phyloP scores from a whole-genome alignment of 2,797 vertebrate genomes.

The Brachymystax lenok region DNA sequence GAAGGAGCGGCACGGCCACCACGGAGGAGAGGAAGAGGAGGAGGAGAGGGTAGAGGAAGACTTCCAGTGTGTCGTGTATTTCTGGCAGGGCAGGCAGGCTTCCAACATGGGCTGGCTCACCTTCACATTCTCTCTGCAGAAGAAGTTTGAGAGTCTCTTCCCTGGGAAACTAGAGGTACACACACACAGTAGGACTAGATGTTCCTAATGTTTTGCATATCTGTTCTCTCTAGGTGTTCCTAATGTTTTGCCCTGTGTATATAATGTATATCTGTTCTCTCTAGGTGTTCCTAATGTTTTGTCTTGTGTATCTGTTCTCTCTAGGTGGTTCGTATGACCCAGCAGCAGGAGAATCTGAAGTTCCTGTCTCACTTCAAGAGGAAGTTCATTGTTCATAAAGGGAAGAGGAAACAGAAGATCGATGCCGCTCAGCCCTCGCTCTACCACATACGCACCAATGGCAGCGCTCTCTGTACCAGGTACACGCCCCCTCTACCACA shows the following conservation, averaged over 20 bases:
- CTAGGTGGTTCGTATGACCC: slow-evolving; percentile 99
- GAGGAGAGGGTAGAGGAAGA: slow-evolving; percentile 95
- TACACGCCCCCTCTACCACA: slow-evolving; percentile 67
- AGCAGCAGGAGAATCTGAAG: slow-evolving; percentile 99
- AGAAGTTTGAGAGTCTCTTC: slow-evolving; percentile 97
- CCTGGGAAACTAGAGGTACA: slow-evolving; percentile 92
- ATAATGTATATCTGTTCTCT: too few relatives aligned
- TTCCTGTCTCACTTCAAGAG: slow-evolving; percentile 98
- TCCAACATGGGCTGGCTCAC: slow-evolving; percentile 99
- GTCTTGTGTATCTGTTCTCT: too few relatives aligned
- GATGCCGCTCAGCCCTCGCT: slow-evolving; percentile 89
- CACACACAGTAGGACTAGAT: not conserved
- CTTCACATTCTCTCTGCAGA: slow-evolving; percentile 97
- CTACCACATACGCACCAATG: slow-evolving; percentile 96
- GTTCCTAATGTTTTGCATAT: too few relatives aligned
- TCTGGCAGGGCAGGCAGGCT: slow-evolving; percentile 98
- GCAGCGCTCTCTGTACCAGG: slow-evolving; percentile 95
- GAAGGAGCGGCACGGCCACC: slow-evolving; percentile 18
- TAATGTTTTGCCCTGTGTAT: not conserved
- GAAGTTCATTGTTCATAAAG: slow-evolving; percentile 96
- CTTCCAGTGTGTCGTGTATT: slow-evolving; percentile 97
- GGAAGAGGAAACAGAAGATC: slow-evolving; percentile 86
- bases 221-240: too few relatives aligned
- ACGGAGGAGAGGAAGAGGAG: slow-evolving; percentile 55
- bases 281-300: not conserved